Evolutionary conservation across 2,888 invertebrate species (phyloP).

Genomic region (Phortica okadai): DNA sequence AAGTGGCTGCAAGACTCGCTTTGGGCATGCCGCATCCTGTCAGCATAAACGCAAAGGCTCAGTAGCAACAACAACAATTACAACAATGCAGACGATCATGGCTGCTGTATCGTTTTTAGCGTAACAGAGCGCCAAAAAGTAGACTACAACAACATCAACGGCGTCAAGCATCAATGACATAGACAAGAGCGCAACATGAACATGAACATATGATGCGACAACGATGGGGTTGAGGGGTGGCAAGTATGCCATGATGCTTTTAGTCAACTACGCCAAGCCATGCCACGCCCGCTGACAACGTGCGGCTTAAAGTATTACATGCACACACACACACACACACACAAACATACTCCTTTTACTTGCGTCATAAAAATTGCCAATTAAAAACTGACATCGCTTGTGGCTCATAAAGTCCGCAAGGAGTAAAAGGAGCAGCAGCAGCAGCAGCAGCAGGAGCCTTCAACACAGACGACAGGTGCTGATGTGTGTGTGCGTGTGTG

Average conservation of each 20-base stretch:
- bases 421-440: not conserved
- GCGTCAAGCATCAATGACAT: slow-evolving; percentile 11
- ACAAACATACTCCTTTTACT: slow-evolving; percentile 50
- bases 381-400: slow-evolving; percentile 64
- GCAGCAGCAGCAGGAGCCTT: not conserved
- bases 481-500: slow-evolving; percentile 11
- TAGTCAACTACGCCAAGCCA: not conserved
- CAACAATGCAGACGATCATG: not conserved
- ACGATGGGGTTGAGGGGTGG: not conserved
- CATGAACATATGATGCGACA: not conserved
- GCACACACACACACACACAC: slow-evolving; percentile 44
- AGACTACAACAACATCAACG: not conserved
- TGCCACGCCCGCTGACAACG: slow-evolving; percentile 9
- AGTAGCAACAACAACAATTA: not conserved
- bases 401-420: slow-evolving; percentile 20
- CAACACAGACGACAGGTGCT: not conserved
- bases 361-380: slow-evolving; percentile 61
- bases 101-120: slow-evolving; percentile 15
- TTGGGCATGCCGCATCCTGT: not conserved
- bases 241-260: not conserved
- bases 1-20: not conserved
- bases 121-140: slow-evolving; percentile 5
- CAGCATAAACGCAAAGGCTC: not conserved
- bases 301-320: slow-evolving; percentile 62
- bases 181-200: not conserved